phyloP scores from a whole-genome alignment of 2,113 vertebrate genomes.

The Aspiorhynchus laticeps region DNA sequence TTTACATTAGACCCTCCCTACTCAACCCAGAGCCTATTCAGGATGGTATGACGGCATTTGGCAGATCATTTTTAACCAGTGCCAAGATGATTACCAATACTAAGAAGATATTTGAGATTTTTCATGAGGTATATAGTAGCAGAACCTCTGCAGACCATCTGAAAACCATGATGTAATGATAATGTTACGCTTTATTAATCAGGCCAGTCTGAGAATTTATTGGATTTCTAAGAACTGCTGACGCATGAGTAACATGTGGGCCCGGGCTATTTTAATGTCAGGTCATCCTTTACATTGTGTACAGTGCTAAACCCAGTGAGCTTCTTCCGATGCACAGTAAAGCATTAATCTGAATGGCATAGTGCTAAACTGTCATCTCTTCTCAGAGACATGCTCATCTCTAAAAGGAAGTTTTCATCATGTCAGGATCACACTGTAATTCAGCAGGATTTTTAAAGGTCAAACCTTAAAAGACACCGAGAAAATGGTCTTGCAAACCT shows the following conservation, averaged over 20 bases:
- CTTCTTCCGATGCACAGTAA: not conserved
- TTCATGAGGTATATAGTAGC: not conserved
- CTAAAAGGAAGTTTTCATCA: constrained; percentile 4
- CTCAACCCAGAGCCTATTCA: not conserved
- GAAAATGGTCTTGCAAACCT: not conserved
- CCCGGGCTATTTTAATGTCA: constrained; percentile 25
- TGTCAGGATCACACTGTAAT: not conserved
- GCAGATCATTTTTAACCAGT: not conserved
- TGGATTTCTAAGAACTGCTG: constrained; percentile 24
- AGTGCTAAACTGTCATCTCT: constrained; percentile 10
- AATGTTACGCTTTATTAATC: constrained; percentile 19
- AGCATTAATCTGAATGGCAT: not conserved
- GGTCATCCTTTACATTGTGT: constrained; percentile 18
- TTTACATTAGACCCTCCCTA: not conserved
- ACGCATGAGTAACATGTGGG: constrained; percentile 6
- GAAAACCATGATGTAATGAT: not conserved
- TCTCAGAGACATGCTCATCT: not conserved
- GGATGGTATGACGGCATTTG: not conserved
- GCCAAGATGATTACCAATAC: not conserved
- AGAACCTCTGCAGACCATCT: not conserved
- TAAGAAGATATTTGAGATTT: not conserved
- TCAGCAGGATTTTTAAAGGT: not conserved
- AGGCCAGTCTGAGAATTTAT: not conserved
- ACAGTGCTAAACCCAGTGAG: not conserved
- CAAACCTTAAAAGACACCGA: not conserved